Evolutionary conservation across 2,797 vertebrate genomes (phyloP), one percentile per base, ranked within the genome.

Genomic region (Peromyscus aztecus): DNA sequence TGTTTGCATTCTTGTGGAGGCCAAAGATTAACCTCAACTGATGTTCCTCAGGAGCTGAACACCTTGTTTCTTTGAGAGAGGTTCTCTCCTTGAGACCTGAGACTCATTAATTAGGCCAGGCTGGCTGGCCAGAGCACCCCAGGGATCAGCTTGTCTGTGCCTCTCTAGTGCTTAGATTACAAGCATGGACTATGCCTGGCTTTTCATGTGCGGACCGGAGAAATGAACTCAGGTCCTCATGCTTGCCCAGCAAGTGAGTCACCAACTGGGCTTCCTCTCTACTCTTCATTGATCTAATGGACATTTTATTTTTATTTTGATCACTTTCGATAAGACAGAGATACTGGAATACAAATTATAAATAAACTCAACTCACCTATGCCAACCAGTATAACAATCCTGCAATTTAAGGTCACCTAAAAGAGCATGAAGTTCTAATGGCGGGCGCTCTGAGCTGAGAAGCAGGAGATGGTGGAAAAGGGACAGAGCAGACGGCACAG

Each of bases 301-400:
- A 67, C 24, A 55, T 86, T n/a, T 71, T 82, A 94, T 49, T 90
- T 80, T 67, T 67, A 61, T 49, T 88, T 52, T 90, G 40, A 52
- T 49, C 8, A 34, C 43, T 23, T 73, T 27, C 59, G 34, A 49
- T n/a, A 73, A n/a, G 16, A 65, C 43, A 2, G 37, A 31, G 16
- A 40, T 49, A 43, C 1, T 46, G 6, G 0, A n/a, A 49, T 71
- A 12, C 67, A 61, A 80, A 85, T 40, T 82, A 6, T 49, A 93
- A 93, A 83, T 52, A 94, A 82, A 63, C 90, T 52, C 43, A 88
- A 84, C 27, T 83, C 65, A 94, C 40, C 31, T 59, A 27, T 61
- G 2, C 17, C 61, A 84, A 67, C 57, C 43, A 80, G 43, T 52
- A 63, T 90, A 90, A 73, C 27, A 57, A 31, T 57, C 63, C 11